These are phyloP conservation scores for Alosa sapidissima DNA, from an alignment of 2,797 vertebrate species.

Conservation along the genomic window DNA sequence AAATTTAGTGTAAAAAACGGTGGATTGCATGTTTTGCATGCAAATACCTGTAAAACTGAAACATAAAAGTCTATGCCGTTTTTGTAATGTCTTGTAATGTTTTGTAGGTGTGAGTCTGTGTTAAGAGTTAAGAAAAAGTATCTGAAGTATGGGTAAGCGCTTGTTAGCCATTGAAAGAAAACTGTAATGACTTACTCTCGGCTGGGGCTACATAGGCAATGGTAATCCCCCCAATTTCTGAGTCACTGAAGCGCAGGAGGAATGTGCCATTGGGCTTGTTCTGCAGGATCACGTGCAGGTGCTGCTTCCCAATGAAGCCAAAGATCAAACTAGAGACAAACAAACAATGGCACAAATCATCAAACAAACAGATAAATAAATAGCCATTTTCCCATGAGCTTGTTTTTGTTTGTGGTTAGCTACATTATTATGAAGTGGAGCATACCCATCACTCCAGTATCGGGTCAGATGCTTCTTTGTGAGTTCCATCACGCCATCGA, in stretches of 20 bases:
- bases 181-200: conserved; percentile 64
- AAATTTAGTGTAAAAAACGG: no score
- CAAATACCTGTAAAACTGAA: no score
- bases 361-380: neutral
- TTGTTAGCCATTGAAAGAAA: no score
- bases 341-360: neutral
- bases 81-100: no score
- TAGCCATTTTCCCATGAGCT: neutral
- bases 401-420: neutral
- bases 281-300: conserved; percentile 86
- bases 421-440: neutral
- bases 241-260: conserved; percentile 97
- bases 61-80: no score
- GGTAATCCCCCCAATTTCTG: conserved; percentile 94
- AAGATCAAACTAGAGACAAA: conserved; percentile 81
- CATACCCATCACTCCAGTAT: conserved; percentile 92
- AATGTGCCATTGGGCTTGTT: conserved; percentile 84
- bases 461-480: conserved; percentile 90
- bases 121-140: no score
- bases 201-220: conserved; percentile 84
- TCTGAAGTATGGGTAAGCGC: no score
- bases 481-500: conserved; percentile 94
- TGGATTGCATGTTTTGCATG: no score
- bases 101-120: no score
- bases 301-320: conserved; percentile 96